These are phyloP conservation scores for Steatornis caripensis DNA, from an alignment of 2,113 vertebrate genomes.

Conservation along the genomic window DNA sequence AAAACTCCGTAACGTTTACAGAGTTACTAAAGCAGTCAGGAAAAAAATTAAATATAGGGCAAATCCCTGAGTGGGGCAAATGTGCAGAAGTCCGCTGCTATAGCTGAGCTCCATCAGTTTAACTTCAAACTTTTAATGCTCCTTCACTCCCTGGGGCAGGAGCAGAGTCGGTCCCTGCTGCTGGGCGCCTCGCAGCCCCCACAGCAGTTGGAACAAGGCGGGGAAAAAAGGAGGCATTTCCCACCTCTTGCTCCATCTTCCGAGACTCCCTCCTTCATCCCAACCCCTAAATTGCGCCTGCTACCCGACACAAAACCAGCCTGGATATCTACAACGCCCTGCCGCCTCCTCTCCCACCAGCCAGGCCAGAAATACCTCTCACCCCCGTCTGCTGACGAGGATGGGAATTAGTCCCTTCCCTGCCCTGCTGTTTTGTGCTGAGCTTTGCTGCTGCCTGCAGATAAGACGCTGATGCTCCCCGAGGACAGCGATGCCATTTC, in stretches of 20 bases:
- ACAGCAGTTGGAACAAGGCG: rapidly evolving
- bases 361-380: not conserved
- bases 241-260: not conserved
- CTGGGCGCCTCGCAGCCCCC: not conserved
- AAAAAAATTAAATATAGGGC: conserved; percentile 52
- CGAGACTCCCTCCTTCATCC: not conserved
- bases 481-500: not conserved
- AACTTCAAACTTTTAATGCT: not conserved
- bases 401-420: not conserved
- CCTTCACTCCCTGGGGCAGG: not conserved
- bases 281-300: not conserved
- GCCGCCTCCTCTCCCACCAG: not conserved
- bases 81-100: not conserved
- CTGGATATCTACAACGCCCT: not conserved
- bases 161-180: not conserved
- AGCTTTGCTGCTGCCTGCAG: not conserved
- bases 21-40: conserved; percentile 60
- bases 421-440: not conserved
- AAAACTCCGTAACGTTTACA: conserved; percentile 29
- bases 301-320: not conserved
- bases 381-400: not conserved
- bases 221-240: not conserved
- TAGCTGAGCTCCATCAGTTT: conserved; percentile 56
- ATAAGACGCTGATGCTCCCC: not conserved
- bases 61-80: conserved; percentile 47